Evolutionary conservation across 1,140 invertebrate genomes (phyloP), one percentile per base, ranked within the genome.

Genomic region (Maconellicoccus hirsutus): DNA sequence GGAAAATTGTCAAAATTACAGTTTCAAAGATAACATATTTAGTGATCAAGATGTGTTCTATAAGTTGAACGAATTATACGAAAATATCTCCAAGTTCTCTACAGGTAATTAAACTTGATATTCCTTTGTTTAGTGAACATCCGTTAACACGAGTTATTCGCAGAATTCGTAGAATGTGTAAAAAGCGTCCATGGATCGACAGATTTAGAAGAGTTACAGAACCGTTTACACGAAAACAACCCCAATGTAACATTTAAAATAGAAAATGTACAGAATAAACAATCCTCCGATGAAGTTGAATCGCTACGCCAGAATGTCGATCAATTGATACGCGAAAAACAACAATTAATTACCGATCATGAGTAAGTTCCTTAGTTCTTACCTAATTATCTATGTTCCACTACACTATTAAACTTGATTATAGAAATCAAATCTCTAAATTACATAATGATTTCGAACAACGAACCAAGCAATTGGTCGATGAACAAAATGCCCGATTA

Each of bases 101-200:
- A 66, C 61, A 66, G 61, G 61, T 66, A 66, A 23, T 66, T 25
- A 19, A 3, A 3, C 29, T 12, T 33, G 29, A 33, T 19, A 23
- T 66, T 66, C 22, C 22, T 66, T 26, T 25, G 61, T 66, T 23
- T 8, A 3, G 25, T 7, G n/a, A 61, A 22, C 19, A 23, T 26
- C 4, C 25, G 21, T 6, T 26, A 10, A 10, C 19, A 14, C 42
- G 42, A 52, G 2, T 6, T 52, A 19, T 52, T 52, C n/a, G 10
- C 25, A 66, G 61, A 66, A 25, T 66, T 66, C 25, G 61, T 66
- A 12, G 61, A 66, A 14, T 66, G 61, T 19, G 61, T 66, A 14
- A 66, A 26, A 26, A 23, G 19, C 61, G 61, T 66, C 6, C 61
- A 23, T 23, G 25, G 25, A 25, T 25, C 61, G 22, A 3, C 61